These are phyloP conservation scores for Acrocephalus arundinaceus DNA, from an alignment of 2,113 vertebrate species.

Conservation along the genomic window DNA sequence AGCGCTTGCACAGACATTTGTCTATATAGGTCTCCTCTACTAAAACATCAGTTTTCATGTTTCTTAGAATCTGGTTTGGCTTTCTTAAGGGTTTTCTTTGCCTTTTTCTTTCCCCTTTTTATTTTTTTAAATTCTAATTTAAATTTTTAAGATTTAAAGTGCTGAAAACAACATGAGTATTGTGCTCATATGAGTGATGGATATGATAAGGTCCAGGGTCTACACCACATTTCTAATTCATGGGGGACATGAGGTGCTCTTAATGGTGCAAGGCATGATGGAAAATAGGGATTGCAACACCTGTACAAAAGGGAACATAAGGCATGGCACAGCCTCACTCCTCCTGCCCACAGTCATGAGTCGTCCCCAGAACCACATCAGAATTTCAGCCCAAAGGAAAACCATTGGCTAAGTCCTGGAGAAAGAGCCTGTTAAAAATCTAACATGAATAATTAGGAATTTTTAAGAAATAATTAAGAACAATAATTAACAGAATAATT, in stretches of 20 bases:
- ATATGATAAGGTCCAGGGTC: not conserved
- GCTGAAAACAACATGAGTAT: not conserved
- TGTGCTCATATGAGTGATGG: not conserved
- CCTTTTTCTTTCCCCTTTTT: rapidly evolving
- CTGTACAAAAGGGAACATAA: not conserved
- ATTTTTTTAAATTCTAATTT: not conserved
- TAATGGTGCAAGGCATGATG: not conserved
- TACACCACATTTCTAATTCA: rapidly evolving
- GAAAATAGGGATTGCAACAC: not conserved
- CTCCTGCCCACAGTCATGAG: not conserved
- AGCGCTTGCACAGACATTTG: not conserved
- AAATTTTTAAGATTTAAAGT: not conserved
- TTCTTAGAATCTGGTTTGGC: not conserved
- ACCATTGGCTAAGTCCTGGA: not conserved
- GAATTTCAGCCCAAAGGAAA: not conserved
- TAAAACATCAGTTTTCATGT: not conserved
- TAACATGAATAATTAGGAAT: not conserved
- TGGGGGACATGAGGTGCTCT: not conserved
- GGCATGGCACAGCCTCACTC: not conserved
- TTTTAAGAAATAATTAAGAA: too few relatives aligned
- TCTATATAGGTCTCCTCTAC: not conserved
- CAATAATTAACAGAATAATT: not conserved
- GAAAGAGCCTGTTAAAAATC: not conserved
- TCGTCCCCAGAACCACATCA: not conserved
- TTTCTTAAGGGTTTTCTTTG: not conserved